Conservation (phyloP, 2,888 invertebrate genomes). For the Cheiracanthium punctorium region DNA sequence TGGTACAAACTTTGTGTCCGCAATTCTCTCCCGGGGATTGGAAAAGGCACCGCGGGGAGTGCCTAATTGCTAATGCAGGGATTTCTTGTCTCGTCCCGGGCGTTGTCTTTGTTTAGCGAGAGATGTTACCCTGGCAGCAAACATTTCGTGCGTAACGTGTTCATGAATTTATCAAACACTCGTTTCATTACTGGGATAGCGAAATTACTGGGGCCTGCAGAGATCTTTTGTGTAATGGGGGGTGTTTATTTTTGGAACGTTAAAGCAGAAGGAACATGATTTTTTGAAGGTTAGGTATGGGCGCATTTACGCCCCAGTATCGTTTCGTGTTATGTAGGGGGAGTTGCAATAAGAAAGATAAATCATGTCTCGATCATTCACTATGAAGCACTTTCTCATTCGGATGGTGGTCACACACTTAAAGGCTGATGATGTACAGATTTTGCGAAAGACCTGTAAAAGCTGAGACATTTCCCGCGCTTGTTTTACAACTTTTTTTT, state of each 20-base stretch:
- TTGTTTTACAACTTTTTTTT: too few species aligned
- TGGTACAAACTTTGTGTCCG: too few species aligned
- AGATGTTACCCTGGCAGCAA: constrained; percentile 65
- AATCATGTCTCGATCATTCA: too few species aligned
- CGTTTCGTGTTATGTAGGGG: too few species aligned
- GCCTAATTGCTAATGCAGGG: constrained; percentile 13
- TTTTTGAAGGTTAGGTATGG: background rate
- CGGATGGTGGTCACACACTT: too few species aligned
- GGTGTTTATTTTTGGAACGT: background rate
- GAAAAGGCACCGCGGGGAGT: constrained; percentile 8
- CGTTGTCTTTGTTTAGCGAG: constrained; percentile 66
- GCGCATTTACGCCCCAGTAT: too few species aligned
- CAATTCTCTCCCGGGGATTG: background rate
- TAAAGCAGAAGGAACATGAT: background rate
- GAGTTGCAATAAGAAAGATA: too few species aligned
- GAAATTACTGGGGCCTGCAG: background rate
- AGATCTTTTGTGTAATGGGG: background rate
- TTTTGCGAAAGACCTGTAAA: too few species aligned
- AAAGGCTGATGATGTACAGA: too few species aligned
- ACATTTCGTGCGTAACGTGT: constrained; percentile 57
- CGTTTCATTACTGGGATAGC: background rate
- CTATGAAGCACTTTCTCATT: too few species aligned
- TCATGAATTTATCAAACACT: constrained; percentile 36
- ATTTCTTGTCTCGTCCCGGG: constrained; percentile 7
- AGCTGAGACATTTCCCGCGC: too few species aligned